phyloP scores from a whole-genome alignment of 1,140 invertebrate species.

The Akabosia matsudoensis region DNA sequence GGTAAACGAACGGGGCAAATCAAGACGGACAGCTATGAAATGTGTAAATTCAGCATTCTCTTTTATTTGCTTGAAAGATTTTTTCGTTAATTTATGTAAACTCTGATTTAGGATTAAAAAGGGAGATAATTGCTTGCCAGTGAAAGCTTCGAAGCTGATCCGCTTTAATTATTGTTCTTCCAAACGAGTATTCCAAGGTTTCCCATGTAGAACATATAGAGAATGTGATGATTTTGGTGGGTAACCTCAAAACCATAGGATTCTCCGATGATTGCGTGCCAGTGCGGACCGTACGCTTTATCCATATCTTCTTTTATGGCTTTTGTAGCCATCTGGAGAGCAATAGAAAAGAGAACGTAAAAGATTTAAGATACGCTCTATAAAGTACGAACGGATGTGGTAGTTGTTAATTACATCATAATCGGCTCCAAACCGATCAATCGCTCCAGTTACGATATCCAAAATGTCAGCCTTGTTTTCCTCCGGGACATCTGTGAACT shows the following conservation, averaged over 20 bases:
- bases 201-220: conserved; percentile 60
- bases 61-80: too few species aligned
- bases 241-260: conserved; percentile 60
- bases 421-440: conserved; percentile 82
- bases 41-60: too few species aligned
- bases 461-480: conserved; percentile 84
- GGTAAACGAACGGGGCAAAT: too few species aligned
- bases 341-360: too few species aligned
- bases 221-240: conserved; percentile 58
- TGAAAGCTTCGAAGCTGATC: too few species aligned
- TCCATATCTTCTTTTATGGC: conserved; percentile 92
- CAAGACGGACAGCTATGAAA: too few species aligned
- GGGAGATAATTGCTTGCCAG: too few species aligned
- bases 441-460: conserved; percentile 83
- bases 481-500: conserved; percentile 85
- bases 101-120: too few species aligned
- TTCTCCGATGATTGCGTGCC: conserved; percentile 61
- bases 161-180: conserved; percentile 37
- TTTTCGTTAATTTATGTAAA: too few species aligned
- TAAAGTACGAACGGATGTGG: too few species aligned
- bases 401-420: conserved; percentile 67
- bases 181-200: conserved; percentile 43
- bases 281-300: conserved; percentile 85
- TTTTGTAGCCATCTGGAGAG: conserved; percentile 67
- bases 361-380: neutral